These are phyloP conservation scores for Nautilus pompilius DNA, from an alignment of 1,140 invertebrate species.

Conservation along the genomic window DNA sequence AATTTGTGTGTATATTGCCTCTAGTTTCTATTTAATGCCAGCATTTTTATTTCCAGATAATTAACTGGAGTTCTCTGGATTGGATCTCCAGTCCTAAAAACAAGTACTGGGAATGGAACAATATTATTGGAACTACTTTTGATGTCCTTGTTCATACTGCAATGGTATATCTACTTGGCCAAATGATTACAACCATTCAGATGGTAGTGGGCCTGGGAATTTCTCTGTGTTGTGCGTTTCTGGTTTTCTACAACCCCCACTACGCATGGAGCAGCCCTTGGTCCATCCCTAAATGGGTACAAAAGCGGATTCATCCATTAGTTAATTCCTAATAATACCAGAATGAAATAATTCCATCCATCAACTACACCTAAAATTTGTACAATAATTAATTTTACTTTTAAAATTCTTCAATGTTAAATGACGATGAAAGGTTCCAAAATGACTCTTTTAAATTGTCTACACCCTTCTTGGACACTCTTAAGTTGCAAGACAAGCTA, in stretches of 20 bases:
- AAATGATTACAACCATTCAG: conserved; percentile 22
- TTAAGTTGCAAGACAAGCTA: no score
- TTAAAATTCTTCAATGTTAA: no score
- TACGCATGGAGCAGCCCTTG: conserved; percentile 38
- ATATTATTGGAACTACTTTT: conserved; percentile 37
- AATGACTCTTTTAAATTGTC: no score
- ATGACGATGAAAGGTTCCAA: no score
- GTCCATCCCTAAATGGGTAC: conserved; percentile 31
- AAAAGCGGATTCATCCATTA: conserved; percentile 24
- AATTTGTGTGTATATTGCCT: no score
- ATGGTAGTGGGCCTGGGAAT: conserved; percentile 21
- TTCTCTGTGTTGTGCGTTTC: conserved; percentile 14
- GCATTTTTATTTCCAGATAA: conserved; percentile 28
- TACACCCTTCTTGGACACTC: no score
- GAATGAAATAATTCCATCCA: no score
- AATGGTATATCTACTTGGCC: conserved; percentile 27
- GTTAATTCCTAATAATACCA: no score
- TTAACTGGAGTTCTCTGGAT: conserved; percentile 45
- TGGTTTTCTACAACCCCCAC: conserved; percentile 26
- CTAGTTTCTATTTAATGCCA: no score
- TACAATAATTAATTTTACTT: no score
- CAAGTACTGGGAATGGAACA: conserved; percentile 26
- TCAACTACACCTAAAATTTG: no score
- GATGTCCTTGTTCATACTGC: conserved; percentile 32
- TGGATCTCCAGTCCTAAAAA: conserved; percentile 24